Conservation (phyloP, 2,113 vertebrate species). For the Anguilla japonica region DNA sequence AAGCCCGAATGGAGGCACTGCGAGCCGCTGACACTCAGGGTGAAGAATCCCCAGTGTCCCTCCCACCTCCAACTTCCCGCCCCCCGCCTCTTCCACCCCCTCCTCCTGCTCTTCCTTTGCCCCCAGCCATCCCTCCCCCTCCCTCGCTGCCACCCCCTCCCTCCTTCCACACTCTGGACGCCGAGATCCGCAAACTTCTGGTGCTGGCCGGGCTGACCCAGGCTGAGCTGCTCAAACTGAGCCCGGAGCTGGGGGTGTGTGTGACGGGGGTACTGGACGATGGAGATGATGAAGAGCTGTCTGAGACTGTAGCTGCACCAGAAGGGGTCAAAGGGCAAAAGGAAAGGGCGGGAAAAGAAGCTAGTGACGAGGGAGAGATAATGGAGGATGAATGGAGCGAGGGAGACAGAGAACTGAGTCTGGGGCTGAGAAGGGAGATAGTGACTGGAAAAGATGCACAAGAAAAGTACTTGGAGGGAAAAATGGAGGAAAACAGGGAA, state of each 20-base stretch:
- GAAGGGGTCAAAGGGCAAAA: constrained; percentile 40
- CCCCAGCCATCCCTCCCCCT: constrained; percentile 66
- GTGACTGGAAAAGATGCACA: constrained; percentile 30
- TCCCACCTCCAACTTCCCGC: constrained; percentile 65
- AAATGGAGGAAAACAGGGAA: constrained; percentile 33
- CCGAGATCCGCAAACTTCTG: constrained; percentile 73
- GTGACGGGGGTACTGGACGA: constrained; percentile 64
- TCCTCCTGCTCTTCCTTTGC: constrained; percentile 22
- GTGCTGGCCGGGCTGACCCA: constrained; percentile 74
- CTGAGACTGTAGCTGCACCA: constrained; percentile 30
- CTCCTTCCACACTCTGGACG: constrained; percentile 75
- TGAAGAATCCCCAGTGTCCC: constrained; percentile 63
- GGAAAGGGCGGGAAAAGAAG: constrained; percentile 36
- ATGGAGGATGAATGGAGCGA: constrained; percentile 42
- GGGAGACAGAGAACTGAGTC: constrained; percentile 35
- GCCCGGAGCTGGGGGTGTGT: constrained; percentile 73
- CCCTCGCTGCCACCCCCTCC: constrained; percentile 70
- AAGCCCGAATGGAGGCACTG: constrained; percentile 72
- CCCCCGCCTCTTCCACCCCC: constrained; percentile 65
- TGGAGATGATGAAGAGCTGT: constrained; percentile 32
- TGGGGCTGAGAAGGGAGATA: constrained; percentile 34
- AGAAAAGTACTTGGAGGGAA: constrained; percentile 35
- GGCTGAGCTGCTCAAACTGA: constrained; percentile 74
- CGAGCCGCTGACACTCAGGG: constrained; percentile 64
- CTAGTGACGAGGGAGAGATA: constrained; percentile 28